Conservation (phyloP, 2,888 invertebrate genomes). For the Quadroppia sp. region DNA sequence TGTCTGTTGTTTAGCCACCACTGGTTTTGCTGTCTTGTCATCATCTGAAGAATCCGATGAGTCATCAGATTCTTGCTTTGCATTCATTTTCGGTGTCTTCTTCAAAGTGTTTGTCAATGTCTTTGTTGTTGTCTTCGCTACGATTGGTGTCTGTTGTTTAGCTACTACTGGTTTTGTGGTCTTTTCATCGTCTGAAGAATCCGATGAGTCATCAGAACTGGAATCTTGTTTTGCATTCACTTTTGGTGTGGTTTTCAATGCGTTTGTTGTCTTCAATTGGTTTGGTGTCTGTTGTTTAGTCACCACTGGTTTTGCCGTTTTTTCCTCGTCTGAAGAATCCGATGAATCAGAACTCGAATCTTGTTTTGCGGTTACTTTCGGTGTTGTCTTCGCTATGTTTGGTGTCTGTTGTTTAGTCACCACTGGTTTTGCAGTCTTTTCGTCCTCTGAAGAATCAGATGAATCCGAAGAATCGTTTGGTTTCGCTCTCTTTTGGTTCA, state of each 20-base stretch:
- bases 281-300: background rate
- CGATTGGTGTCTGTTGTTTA: background rate
- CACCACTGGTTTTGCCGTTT: background rate
- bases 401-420: too few species aligned
- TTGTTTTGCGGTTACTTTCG: background rate
- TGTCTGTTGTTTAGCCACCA: conserved; percentile 40
- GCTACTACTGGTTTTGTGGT: background rate
- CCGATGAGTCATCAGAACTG: conserved; percentile 32
- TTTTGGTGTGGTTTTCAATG: background rate
- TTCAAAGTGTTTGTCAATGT: conserved; percentile 20
- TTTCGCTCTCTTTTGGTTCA: background rate
- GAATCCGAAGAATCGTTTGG: conserved; percentile 12
- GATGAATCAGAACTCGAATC: background rate
- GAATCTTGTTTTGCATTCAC: background rate
- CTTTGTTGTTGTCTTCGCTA: background rate
- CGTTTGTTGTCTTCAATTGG: background rate
- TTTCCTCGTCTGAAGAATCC: background rate
- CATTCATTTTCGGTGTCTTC: conserved; percentile 32
- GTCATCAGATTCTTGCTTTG: conserved; percentile 47
- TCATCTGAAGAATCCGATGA: conserved; percentile 52
- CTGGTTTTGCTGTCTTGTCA: conserved; percentile 47
- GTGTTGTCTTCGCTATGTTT: background rate
- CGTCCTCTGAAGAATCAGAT: background rate
- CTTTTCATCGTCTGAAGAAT: background rate
- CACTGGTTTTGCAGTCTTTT: background rate